Percentiles rank a stretch among this genome's conserved stretches.
Conservation (phyloP, 1,140 invertebrate genomes). For the Drosophila miranda region DNA sequence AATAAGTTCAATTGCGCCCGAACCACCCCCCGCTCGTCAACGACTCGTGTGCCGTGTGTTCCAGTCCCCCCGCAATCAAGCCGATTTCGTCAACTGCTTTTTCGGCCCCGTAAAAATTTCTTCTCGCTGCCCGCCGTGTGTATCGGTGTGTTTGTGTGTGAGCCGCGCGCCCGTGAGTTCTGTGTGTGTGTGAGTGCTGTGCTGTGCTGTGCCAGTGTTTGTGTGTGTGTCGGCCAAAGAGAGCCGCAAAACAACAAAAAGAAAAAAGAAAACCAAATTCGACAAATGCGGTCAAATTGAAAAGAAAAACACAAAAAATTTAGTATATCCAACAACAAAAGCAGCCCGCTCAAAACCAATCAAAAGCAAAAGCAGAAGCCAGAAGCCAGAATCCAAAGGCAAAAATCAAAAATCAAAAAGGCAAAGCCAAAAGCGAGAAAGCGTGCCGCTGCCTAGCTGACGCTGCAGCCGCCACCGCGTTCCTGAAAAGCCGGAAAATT, state of each 20-base stretch:
- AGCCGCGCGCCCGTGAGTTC: slow-evolving; percentile 35
- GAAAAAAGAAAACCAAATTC: slow-evolving; percentile 63
- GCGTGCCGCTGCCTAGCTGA: slow-evolving; percentile 46
- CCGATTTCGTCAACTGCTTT: slow-evolving; percentile 5
- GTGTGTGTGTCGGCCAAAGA: slow-evolving; percentile 40
- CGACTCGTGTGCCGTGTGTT: slow-evolving; percentile 4
- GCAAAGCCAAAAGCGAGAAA: slow-evolving; percentile 51
- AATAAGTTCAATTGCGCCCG: slow-evolving; percentile 1
- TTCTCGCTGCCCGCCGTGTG: slow-evolving; percentile 32
- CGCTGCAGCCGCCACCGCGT: slow-evolving; percentile 18
- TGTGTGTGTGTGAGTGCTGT: slow-evolving; percentile 39
- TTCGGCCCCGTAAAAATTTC: not conserved
- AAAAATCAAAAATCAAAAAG: slow-evolving; percentile 35
- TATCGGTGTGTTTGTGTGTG: slow-evolving; percentile 40
- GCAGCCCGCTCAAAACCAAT: slow-evolving; percentile 33
- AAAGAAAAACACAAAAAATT: slow-evolving; percentile 69
- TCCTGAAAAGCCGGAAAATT: slow-evolving; percentile 71
- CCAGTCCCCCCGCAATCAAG: not conserved
- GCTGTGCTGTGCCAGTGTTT: slow-evolving; percentile 30
- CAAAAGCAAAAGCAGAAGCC: slow-evolving; percentile 30
- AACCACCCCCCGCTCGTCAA: slow-evolving; percentile 5
- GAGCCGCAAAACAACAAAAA: slow-evolving; percentile 57
- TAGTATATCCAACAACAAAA: slow-evolving; percentile 38
- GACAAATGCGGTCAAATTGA: slow-evolving; percentile 78
- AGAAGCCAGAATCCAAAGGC: slow-evolving; percentile 17